A percentile compares a stretch with the other conserved stretches of the same genome.
These are phyloP conservation scores for Ectemnius lituratus DNA, from an alignment of 2,888 invertebrate genomes.

Conservation along the genomic window DNA sequence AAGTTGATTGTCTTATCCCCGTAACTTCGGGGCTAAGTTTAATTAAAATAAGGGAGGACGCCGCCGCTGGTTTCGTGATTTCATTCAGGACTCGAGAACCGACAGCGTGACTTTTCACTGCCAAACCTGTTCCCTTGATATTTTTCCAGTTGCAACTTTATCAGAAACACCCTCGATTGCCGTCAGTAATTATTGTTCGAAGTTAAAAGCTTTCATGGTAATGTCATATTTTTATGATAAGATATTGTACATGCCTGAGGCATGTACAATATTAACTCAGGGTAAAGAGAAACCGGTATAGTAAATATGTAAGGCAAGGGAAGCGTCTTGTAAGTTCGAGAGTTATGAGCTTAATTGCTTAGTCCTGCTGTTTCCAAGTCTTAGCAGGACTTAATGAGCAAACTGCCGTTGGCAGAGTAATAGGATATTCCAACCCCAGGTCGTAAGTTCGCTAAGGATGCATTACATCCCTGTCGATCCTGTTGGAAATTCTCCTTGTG, in stretches of 20 bases:
- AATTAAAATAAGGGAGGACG: conserved; percentile 43
- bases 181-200: too few relatives aligned
- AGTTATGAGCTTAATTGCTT: conserved; percentile 39
- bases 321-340: conserved; percentile 26
- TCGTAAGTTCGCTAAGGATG: conserved; percentile 4
- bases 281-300: too few relatives aligned
- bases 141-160: neutral
- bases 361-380: conserved; percentile 35
- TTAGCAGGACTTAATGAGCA: conserved; percentile 30
- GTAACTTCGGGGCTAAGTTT: conserved; percentile 42
- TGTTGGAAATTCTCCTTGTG: too few relatives aligned
- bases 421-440: conserved; percentile 32
- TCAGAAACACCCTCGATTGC: too few relatives aligned
- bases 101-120: too few relatives aligned
- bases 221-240: neutral
- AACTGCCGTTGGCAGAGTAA: conserved; percentile 30
- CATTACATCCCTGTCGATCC: conserved; percentile 5
- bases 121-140: neutral
- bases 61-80: conserved; percentile 14
- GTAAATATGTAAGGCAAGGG: conserved; percentile 5
- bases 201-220: too few relatives aligned
- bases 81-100: neutral
- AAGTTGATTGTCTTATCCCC: conserved; percentile 48
- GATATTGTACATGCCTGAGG: too few relatives aligned
- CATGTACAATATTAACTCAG: too few relatives aligned